Conservation (phyloP, 2,888 invertebrate genomes). For the Eudemis profundana region DNA sequence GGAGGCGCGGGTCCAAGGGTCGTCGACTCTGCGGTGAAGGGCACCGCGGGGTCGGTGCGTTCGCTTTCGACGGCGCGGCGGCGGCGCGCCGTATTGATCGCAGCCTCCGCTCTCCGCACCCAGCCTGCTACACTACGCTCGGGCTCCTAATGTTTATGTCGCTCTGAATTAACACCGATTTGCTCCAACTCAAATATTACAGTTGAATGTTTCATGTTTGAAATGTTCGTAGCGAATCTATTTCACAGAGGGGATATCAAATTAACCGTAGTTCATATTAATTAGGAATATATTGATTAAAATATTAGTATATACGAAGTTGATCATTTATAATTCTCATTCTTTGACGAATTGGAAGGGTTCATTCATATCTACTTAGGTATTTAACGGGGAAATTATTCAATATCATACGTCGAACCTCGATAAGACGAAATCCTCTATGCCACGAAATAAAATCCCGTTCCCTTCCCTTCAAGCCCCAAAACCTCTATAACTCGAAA, state of each 20-base stretch:
- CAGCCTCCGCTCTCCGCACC: conserved; percentile 70
- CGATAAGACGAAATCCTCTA: no score
- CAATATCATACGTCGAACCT: no score
- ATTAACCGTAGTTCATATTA: neutral
- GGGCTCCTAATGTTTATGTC: conserved; percentile 53
- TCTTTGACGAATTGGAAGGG: no score
- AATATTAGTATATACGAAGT: no score
- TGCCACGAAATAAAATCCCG: no score
- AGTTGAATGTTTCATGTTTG: neutral
- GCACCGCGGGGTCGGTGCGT: conserved; percentile 79
- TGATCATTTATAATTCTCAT: no score
- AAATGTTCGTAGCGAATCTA: neutral
- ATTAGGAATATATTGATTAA: neutral
- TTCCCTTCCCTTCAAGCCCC: no score
- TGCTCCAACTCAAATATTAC: neutral
- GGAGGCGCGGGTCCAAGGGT: conserved; percentile 66
- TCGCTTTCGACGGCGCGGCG: conserved; percentile 76
- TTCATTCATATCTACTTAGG: no score
- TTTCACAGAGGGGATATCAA: neutral
- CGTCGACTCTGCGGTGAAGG: conserved; percentile 82
- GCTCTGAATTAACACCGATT: conserved; percentile 20
- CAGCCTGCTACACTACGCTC: conserved; percentile 53
- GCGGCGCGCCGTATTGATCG: conserved; percentile 75
- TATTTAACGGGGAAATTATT: no score
- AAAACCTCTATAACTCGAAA: no score